phyloP scores from a whole-genome alignment of 2,113 vertebrate species.

The Cephalopterus ornatus region DNA sequence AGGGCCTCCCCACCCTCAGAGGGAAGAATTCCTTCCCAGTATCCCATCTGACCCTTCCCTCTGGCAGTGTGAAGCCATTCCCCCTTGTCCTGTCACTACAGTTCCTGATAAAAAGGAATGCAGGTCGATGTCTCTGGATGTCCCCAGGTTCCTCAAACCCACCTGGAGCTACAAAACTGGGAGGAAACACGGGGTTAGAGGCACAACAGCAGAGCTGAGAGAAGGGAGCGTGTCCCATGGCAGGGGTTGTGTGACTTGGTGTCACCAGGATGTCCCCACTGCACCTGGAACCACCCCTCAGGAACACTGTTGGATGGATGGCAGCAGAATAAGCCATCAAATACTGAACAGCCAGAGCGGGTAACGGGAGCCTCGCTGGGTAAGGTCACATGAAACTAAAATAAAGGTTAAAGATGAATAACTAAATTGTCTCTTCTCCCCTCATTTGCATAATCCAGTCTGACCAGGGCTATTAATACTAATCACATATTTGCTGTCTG shows the following conservation, averaged over 20 bases:
- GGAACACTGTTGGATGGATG: background rate
- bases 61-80: background rate
- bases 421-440: background rate
- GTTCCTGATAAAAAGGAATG: background rate
- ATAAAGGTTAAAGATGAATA: conserved; percentile 49
- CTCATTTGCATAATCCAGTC: background rate
- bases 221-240: fast-evolving
- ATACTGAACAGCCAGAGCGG: background rate
- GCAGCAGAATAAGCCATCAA: background rate
- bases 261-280: background rate
- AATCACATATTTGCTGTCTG: background rate
- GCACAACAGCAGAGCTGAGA: background rate
- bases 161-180: fast-evolving
- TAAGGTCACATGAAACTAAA: background rate
- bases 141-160: background rate
- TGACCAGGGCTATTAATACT: background rate
- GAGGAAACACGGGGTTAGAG: fast-evolving
- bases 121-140: fast-evolving
- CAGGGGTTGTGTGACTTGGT: fast-evolving
- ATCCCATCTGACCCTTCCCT: background rate
- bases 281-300: fast-evolving
- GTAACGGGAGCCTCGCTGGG: background rate
- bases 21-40: background rate
- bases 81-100: background rate
- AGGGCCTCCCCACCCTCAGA: background rate